Base-by-base conservation (phyloP, 1,140 invertebrate species). In the Wasmannia auropunctata region DNA sequence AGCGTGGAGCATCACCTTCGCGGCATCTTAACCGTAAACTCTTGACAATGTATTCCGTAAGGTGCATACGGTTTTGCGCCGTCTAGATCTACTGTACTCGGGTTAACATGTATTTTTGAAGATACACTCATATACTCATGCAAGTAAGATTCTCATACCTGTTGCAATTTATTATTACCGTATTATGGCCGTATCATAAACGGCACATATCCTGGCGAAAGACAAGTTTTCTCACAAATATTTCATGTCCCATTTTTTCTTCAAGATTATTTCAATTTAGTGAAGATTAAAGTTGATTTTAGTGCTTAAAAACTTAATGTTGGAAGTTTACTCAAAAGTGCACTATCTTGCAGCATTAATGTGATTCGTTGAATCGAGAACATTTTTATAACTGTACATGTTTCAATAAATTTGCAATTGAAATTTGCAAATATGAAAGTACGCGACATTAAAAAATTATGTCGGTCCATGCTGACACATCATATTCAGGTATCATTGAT, bases 1-100 rank as follows among this genome's bases (percentile, higher is more conserved):
- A 31, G 34, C 46, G 62, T n/a, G 74, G 28, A 60, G 43, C 58
- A 54, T 31, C 58, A 54, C n/a, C 70, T 74, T 43, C 74, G 74
- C 25, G 65, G 63, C 46, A 58, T 70, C 46, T 81, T 65, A 56
- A 69, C 25, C 34, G 16, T 70, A 70, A 69, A 70, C 49, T 65
- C 62, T 72, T 34, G 49, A n/a, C 75, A 65, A 43, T 31, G 28
- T 43, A 51, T 19, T 19, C 3, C 46, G n/a, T 43, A 77, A 34
- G 40, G n/a, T 58, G 22, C 37, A 14, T 19, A 8, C n/a, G 7
- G 10, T 31, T 28, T 69, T 69, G 16, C 34, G 1, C 22, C 19
- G 7, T 69, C 43, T 80, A 19, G 31, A 31, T 75, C 22, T 63
- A 16, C 28, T 22, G n/a, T 67, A n/a, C 49, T 79, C 31, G 22